phyloP scores from a whole-genome alignment of 37 sponge, comb jelly and placozoan genomes.

The Ianthella basta region DNA sequence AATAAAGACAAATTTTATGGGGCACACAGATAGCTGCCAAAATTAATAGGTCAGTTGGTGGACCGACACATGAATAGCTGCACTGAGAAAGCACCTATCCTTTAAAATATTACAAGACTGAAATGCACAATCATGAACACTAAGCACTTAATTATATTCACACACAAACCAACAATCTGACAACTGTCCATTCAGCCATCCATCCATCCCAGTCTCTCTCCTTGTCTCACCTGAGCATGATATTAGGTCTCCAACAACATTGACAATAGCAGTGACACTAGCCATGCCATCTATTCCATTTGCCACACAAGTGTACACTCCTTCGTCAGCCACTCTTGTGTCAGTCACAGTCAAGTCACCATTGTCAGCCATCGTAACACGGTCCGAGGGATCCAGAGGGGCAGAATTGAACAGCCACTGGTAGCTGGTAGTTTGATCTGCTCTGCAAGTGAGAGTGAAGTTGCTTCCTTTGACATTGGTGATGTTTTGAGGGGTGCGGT shows the following conservation, averaged over 20 bases:
- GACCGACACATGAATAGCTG: too few relatives aligned
- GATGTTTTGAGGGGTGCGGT: background rate
- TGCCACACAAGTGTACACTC: slow-evolving; percentile 68
- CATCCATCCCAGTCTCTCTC: too few relatives aligned
- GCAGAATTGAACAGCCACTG: slow-evolving; percentile 27
- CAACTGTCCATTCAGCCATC: too few relatives aligned
- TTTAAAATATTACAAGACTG: too few relatives aligned
- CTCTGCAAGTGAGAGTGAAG: slow-evolving; percentile 41
- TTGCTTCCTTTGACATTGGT: slow-evolving; percentile 25
- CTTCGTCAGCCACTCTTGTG: slow-evolving; percentile 50
- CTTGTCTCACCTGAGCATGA: slow-evolving; percentile 67
- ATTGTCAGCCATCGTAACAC: background rate
- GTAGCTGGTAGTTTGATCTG: background rate
- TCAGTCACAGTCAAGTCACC: slow-evolving; percentile 25
- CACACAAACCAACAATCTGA: too few relatives aligned
- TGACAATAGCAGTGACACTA: slow-evolving; percentile 43
- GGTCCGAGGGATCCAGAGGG: background rate
- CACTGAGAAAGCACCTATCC: too few relatives aligned
- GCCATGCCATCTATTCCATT: slow-evolving; percentile 32
- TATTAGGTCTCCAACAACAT: slow-evolving; percentile 45
- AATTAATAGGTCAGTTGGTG: too few relatives aligned
- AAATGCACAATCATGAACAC: too few relatives aligned
- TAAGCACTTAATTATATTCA: too few relatives aligned
- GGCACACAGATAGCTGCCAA: too few relatives aligned
- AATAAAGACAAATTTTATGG: too few relatives aligned